Evolutionary conservation across 2,797 vertebrate species (phyloP), one percentile per base, ranked within the genome.

Genomic region (Thamnophis elegans): DNA sequence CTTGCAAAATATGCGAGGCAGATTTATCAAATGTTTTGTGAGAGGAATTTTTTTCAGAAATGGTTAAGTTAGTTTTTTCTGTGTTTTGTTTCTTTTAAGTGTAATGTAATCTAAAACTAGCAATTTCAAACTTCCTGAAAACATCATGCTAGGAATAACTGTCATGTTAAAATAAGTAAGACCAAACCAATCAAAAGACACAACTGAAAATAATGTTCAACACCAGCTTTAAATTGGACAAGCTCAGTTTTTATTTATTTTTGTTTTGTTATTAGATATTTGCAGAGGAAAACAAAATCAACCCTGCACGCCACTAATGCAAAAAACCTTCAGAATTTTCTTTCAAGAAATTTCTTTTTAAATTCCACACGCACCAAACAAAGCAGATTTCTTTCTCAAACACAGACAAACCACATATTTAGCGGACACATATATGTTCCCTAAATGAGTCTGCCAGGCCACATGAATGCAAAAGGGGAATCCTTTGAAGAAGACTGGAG

Each of bases 41-140:
- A 85, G 6, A 73, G 89, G 94, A 94, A 93, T 42, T 20, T 93
- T 93, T 59, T 93, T 62, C 32, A 26, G 53, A 78, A 92, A 91
- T 93, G 3, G 42, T 93, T 0, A 68, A 10, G 28, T 68, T 88
- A 91, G 91, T 93, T 59, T 87, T 93, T 28, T 88, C 51, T 92
- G 3, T 0, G 20, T 87, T 73, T 90, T 92, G 12, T 62, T 58
- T 90, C 32, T 85, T 42, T 89, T 88, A 94, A 94, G n/a, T 60
- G 54, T 91, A 95, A 94, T 95, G 54, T 92, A 95, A 91, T 54
- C 9, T 87, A 90, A 94, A 94, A 14, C 32, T 94, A 95, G 90
- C 8, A 91, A 53, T 88, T 85, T 73, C 11, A 94, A 56, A 88
- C 28, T 90, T 95, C 59, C 89, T 92, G 53, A 54, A 94, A 96